Evolutionary conservation across 2,797 vertebrate genomes (phyloP), one percentile per base, ranked within the genome.

Genomic region (Pseudotriccus pelzelni): DNA sequence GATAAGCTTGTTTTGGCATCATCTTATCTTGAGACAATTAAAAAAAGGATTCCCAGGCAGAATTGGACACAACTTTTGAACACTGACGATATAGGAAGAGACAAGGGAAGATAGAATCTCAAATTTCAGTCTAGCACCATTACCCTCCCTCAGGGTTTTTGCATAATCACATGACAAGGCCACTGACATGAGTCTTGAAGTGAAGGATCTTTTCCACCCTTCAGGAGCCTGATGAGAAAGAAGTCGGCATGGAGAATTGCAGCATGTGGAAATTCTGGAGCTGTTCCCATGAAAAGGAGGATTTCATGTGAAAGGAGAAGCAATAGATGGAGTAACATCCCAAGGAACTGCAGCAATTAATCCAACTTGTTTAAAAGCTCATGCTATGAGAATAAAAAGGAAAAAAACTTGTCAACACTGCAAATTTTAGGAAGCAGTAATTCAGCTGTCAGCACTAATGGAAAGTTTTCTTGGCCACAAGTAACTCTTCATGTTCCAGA

Each of bases 31-130:
- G 27, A 64, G 16, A 37, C 14, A 46, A 21, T 30, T 25, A 19
- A 19, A 39, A 81, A 79, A 39, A 12, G 4, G 3, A 36, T 56
- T 68, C 25, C 17, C 64, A 64, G 14, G 28, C 5, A 66, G 34
- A 85, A n/a, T 1, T 80, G 14, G 32, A 39, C n/a, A 15, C 4
- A 64, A 6, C 7, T 64, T n/a, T 68, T 69, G 55, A 63, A 19
- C 8, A 39, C 1, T 39, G 15, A 20, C 7, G 59, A 12, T 2
- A 0, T 49, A 52, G 37, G 5, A 59, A 3, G 9, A 34, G n/a
- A 25, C 6, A 70, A 67, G 16, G 12, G 7, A 75, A 67, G 14
- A 25, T 25, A 9, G 0, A 72, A 2, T n/a, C 63, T 68, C 27
- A 59, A 30, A 59, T 78, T 75, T 55, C 27, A 25, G 8, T 27